phyloP scores from a whole-genome alignment of 2,113 vertebrate species.

The Tretioscincus oriximinensis region DNA sequence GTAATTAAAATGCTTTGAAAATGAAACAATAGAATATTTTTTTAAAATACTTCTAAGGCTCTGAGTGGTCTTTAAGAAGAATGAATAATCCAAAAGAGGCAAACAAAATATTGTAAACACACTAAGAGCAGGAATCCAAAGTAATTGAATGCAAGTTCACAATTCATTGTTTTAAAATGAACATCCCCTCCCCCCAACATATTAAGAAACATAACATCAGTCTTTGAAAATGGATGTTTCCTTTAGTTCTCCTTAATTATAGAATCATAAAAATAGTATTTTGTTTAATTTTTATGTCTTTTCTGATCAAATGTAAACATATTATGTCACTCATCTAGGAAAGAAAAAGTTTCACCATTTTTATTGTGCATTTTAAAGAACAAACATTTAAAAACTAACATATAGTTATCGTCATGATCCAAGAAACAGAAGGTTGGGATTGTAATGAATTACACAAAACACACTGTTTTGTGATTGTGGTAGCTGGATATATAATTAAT shows the following conservation, averaged over 20 bases:
- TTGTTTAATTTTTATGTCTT: neutral
- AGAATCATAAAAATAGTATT: neutral
- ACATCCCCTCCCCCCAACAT: neutral
- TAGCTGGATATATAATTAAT: neutral
- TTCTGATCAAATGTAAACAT: neutral
- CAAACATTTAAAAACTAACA: neutral
- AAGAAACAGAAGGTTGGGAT: neutral
- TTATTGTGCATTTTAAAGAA: neutral
- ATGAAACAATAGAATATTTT: conserved; percentile 45
- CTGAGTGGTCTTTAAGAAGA: conserved; percentile 16
- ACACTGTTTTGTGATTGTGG: too few relatives aligned
- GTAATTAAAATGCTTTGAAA: conserved; percentile 66
- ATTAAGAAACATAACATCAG: neutral
- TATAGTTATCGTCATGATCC: neutral
- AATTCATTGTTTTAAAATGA: neutral
- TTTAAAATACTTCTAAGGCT: conserved; percentile 40
- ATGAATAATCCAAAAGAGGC: conserved; percentile 7
- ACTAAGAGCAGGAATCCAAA: neutral
- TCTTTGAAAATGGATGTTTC: neutral
- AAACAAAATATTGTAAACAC: conserved; percentile 5
- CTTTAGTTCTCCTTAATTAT: too few relatives aligned
- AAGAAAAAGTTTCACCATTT: neutral
- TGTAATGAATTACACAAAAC: neutral
- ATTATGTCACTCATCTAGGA: neutral
- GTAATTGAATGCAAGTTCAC: neutral